Percentiles rank a stretch among this genome's conserved stretches.
These are phyloP conservation scores for Drosophila anomelani DNA, from an alignment of 2,888 invertebrate genomes.

Conservation along the genomic window DNA sequence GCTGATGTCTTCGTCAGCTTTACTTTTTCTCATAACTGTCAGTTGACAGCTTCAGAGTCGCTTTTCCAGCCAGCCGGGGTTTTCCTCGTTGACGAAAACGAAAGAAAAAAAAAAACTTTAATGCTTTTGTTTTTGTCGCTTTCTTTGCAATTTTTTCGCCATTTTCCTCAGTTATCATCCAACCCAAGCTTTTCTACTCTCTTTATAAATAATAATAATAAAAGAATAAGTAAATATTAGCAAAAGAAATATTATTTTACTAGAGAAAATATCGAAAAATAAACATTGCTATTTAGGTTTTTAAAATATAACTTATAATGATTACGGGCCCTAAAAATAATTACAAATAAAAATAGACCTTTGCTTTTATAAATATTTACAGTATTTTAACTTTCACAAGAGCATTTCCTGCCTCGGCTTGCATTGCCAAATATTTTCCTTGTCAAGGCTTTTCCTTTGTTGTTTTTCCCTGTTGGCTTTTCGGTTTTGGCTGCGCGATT, in stretches of 20 bases:
- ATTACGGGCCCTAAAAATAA: neutral
- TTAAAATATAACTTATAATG: neutral
- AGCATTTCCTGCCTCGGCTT: neutral
- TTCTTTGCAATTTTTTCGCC: conserved; percentile 15
- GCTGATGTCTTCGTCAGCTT: conserved; percentile 78
- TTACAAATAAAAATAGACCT: too few species aligned
- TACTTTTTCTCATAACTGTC: conserved; percentile 79
- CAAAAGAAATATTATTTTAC: neutral
- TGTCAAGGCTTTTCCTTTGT: neutral
- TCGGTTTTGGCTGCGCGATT: conserved; percentile 63
- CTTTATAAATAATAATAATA: neutral
- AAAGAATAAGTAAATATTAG: neutral
- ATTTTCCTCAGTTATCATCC: conserved; percentile 33
- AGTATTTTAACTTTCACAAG: neutral
- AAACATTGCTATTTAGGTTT: neutral
- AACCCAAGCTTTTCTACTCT: conserved; percentile 6
- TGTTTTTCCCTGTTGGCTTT: conserved; percentile 53
- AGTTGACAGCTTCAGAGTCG: conserved; percentile 73
- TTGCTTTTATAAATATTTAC: too few species aligned
- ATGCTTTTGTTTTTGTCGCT: conserved; percentile 35
- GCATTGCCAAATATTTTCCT: neutral
- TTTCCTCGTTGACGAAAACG: conserved; percentile 36
- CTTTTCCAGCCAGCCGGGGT: conserved; percentile 41
- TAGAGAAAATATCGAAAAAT: too few species aligned
- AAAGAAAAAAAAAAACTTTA: conserved; percentile 59